Percentiles rank a stretch among this genome's conserved stretches.
These are phyloP conservation scores for Dreissena rostriformis DNA, from an alignment of 1,140 invertebrate genomes.

Conservation along the genomic window DNA sequence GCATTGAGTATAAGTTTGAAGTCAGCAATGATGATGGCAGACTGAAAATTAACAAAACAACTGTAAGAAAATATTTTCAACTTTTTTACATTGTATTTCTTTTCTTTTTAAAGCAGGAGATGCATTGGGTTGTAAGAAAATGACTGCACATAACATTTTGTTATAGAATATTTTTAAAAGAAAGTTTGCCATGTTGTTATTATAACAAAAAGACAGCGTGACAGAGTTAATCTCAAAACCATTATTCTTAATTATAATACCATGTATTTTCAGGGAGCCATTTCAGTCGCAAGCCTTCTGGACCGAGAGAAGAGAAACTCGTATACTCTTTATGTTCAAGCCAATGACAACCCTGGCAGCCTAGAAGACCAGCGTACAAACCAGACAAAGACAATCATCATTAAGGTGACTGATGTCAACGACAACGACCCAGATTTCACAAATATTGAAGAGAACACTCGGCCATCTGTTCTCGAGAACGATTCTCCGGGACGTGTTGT, in stretches of 20 bases:
- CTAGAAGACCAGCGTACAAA: conserved; percentile 60
- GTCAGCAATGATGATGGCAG: conserved; percentile 46
- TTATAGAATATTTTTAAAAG: too few relatives aligned
- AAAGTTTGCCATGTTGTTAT: too few relatives aligned
- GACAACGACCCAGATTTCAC: conserved; percentile 70
- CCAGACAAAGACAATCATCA: conserved; percentile 57
- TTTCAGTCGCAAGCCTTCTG: conserved; percentile 61
- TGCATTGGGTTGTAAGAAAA: not conserved
- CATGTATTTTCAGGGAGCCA: conserved; percentile 59
- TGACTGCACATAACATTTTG: too few relatives aligned
- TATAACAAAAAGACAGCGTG: too few relatives aligned
- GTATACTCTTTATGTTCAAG: conserved; percentile 65
- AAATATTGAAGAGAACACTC: conserved; percentile 33
- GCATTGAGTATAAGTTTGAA: conserved; percentile 46
- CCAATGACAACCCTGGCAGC: conserved; percentile 62
- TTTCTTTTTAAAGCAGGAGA: not conserved
- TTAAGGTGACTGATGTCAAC: conserved; percentile 66
- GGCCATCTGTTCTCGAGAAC: conserved; percentile 56
- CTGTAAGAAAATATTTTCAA: conserved; percentile 17
- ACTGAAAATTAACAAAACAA: conserved; percentile 40
- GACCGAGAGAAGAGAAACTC: conserved; percentile 65
- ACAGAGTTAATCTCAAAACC: too few relatives aligned
- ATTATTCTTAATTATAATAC: too few relatives aligned
- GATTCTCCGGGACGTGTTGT: conserved; percentile 35
- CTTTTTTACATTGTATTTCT: not conserved